Evolutionary conservation across 2,888 invertebrate genomes (phyloP), one percentile per base, ranked within the genome.

Genomic region (Bellardia bayeri): DNA sequence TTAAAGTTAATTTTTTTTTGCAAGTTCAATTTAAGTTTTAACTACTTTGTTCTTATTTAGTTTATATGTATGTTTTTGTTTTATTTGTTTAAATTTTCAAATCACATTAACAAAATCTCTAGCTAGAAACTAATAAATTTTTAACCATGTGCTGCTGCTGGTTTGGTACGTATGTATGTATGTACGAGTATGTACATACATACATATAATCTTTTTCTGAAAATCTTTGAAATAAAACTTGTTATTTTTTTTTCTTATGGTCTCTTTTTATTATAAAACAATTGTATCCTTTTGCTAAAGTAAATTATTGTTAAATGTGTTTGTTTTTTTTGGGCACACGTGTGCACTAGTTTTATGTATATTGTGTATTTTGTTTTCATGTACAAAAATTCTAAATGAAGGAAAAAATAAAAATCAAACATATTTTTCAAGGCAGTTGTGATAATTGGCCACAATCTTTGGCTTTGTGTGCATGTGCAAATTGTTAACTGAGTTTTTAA

Each of bases 341-440:
- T 87, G 87, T 85, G 84, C 87, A 82, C 84, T 51, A 82, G 63
- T 79, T 87, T 78, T 30, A 13, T 45, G 2, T 58, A 54, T 80
- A 61, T 85, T 61, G 66, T 71, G 30, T 3, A 45, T 45, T 69
- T 69, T 54, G 51, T 11, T 23, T 75, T 69, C 23, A 16, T 14
- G 16, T 37, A 69, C 9, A 69, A 33, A 37, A 64, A 79, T 68
- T 54, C 40, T 75, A 16, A 49, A 68, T 9, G 66, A n/a, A 56
- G 49, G 4, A 14, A n/a, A 76, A 54, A 75, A 56, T 51, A 51
- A 45, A 78, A 33, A 40, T 33, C 8, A 6, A 61, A 63, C 40
- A 76, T 54, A 37, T 30, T 76, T 76, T 83, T 74, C 87, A 83
- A 87, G 83, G 72, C 76, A 83, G 71, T 83, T 86, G 63, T 66